Evolutionary conservation across 2,113 vertebrate species (phyloP).

Genomic region (Microtus ochrogaster): DNA sequence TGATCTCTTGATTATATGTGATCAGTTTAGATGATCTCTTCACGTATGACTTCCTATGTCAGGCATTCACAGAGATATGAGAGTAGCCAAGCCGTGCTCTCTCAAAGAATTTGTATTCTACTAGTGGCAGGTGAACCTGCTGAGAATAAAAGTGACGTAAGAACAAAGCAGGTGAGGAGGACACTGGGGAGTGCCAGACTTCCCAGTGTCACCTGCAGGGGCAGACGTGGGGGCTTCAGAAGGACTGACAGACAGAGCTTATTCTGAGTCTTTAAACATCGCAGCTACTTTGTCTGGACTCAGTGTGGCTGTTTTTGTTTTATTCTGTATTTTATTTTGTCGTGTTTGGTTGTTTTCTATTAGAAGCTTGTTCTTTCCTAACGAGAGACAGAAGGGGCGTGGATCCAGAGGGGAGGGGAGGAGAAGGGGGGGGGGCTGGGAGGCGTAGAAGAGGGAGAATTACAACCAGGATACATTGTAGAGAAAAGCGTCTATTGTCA

Average conservation of each 20-base stretch:
- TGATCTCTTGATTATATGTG: background rate
- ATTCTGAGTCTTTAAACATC: background rate
- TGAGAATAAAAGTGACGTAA: background rate
- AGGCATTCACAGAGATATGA: background rate
- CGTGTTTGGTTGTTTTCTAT: background rate
- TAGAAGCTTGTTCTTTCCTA: background rate
- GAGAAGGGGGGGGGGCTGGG: rapidly evolving
- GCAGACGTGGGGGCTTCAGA: background rate
- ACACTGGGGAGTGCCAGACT: background rate
- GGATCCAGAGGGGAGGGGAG: background rate
- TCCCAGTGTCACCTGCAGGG: background rate
- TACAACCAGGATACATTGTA: background rate
- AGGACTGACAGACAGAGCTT: background rate
- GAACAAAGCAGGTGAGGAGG: background rate
- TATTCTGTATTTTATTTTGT: background rate
- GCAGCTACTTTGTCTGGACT: background rate
- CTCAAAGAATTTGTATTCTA: background rate
- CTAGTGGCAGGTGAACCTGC: background rate
- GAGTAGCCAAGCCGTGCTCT: background rate
- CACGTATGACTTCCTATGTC: background rate
- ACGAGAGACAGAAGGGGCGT: background rate
- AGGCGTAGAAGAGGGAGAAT: background rate
- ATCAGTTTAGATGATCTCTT: background rate
- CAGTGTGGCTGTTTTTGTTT: background rate
- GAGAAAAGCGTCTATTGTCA: background rate